Evolutionary conservation across 2,113 vertebrate species (phyloP).

Genomic region (Xiphophorus hellerii): DNA sequence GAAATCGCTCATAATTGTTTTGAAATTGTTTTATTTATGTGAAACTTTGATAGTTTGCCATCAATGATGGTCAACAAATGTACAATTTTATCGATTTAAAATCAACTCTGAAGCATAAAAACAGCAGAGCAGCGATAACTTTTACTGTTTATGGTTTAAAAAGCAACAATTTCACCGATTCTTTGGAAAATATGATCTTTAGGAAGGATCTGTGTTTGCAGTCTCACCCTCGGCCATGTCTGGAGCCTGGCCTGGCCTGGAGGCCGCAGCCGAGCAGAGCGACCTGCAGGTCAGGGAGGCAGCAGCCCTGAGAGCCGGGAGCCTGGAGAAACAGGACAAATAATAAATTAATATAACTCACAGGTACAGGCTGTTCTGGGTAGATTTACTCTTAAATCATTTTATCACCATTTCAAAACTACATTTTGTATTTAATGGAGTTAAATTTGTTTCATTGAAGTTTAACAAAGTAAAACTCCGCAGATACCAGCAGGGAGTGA

Average conservation of each 20-base stretch:
- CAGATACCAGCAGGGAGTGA: no score
- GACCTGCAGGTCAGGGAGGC: slow-evolving; percentile 50
- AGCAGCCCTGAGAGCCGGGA: slow-evolving; percentile 59
- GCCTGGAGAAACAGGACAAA: slow-evolving; percentile 41
- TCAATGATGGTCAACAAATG: not conserved
- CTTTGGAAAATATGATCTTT: not conserved
- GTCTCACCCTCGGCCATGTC: slow-evolving; percentile 76
- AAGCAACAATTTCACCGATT: not conserved
- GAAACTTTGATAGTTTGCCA: not conserved
- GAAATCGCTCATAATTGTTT: not conserved
- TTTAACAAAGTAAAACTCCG: no score
- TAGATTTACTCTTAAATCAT: no score
- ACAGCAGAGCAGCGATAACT: not conserved
- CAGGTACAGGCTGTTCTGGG: no score
- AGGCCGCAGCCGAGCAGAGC: slow-evolving; percentile 33
- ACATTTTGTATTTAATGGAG: no score
- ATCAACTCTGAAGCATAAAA: not conserved
- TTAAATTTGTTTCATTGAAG: no score
- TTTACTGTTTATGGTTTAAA: not conserved
- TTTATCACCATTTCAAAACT: no score
- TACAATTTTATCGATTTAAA: not conserved
- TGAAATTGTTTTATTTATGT: not conserved
- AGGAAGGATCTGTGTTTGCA: no score
- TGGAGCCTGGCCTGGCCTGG: slow-evolving; percentile 59
- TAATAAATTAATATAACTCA: not conserved